A percentile compares a stretch with the other conserved stretches of the same genome.
Conservation (phyloP, 2,113 vertebrate species). For the Lethenteron reissneri region DNA sequence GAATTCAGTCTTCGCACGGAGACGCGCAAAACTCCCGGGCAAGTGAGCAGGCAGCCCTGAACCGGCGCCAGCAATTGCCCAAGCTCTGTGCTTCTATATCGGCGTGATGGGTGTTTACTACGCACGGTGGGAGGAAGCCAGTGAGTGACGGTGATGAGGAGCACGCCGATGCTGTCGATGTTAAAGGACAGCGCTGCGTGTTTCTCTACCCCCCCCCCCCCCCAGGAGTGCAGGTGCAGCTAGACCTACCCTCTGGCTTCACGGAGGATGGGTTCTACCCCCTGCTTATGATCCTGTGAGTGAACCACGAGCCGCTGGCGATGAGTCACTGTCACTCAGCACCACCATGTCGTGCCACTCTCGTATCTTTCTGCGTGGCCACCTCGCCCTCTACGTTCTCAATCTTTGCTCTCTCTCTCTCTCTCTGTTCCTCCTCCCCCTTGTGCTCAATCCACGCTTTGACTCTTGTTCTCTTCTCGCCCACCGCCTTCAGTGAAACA, state of each 20-base stretch:
- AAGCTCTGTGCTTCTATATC: too few species aligned
- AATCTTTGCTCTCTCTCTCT: not conserved
- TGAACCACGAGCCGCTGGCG: not conserved
- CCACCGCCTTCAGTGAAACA: not conserved
- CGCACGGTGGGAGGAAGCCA: too few species aligned
- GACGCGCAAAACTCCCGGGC: too few species aligned
- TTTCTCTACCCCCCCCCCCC: slow-evolving; percentile 11
- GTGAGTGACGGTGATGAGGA: too few species aligned
- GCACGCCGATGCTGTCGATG: too few species aligned
- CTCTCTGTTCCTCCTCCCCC: not conserved
- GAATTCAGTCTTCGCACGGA: too few species aligned
- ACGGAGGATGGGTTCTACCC: slow-evolving; percentile 27
- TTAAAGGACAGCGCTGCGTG: not conserved
- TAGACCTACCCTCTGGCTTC: slow-evolving; percentile 30
- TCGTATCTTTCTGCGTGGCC: not conserved
- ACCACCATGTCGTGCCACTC: not conserved
- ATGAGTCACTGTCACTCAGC: not conserved
- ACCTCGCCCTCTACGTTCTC: not conserved
- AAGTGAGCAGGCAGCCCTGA: too few species aligned
- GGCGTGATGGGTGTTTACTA: too few species aligned
- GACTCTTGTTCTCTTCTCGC: not conserved
- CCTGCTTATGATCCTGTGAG: slow-evolving; percentile 40
- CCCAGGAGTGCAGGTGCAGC: slow-evolving; percentile 33
- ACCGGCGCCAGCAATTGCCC: too few species aligned
- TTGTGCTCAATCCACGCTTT: not conserved